These are phyloP conservation scores for Eolophus roseicapilla DNA, from an alignment of 2,113 vertebrate genomes.

Conservation along the genomic window DNA sequence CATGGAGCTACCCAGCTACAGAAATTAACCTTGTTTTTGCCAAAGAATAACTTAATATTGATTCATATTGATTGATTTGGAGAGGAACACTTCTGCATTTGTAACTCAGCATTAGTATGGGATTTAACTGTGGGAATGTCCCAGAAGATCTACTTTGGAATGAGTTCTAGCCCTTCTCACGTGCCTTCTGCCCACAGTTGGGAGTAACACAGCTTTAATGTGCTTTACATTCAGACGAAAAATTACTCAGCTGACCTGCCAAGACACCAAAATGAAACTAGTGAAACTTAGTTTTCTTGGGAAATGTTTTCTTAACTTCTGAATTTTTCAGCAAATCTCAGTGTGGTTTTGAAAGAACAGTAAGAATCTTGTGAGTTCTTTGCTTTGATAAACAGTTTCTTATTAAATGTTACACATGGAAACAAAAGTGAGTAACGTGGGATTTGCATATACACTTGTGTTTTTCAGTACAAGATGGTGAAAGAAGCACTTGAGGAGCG, in stretches of 20 bases:
- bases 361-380: rapidly evolving
- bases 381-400: not conserved
- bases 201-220: rapidly evolving
- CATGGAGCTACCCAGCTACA: not conserved
- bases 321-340: not conserved
- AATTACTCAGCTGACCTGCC: rapidly evolving
- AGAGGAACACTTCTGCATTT: not conserved
- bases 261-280: not conserved
- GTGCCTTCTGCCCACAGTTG: not conserved
- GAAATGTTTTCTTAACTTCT: not conserved
- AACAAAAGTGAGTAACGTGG: rapidly evolving
- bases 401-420: rapidly evolving
- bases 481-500: conserved; percentile 94
- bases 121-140: not conserved
- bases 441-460: not conserved
- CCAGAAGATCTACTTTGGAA: not conserved
- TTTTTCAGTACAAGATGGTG: conserved; percentile 90
- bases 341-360: not conserved
- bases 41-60: rapidly evolving
- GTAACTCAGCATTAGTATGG: not conserved
- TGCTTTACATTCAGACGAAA: rapidly evolving
- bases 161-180: not conserved
- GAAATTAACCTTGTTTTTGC: not conserved
- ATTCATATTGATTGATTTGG: not conserved
- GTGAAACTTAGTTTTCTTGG: not conserved